A percentile compares a stretch with the other conserved stretches of the same genome.
Conservation (phyloP, 2,113 vertebrate genomes). For the Cercocebus atys region DNA sequence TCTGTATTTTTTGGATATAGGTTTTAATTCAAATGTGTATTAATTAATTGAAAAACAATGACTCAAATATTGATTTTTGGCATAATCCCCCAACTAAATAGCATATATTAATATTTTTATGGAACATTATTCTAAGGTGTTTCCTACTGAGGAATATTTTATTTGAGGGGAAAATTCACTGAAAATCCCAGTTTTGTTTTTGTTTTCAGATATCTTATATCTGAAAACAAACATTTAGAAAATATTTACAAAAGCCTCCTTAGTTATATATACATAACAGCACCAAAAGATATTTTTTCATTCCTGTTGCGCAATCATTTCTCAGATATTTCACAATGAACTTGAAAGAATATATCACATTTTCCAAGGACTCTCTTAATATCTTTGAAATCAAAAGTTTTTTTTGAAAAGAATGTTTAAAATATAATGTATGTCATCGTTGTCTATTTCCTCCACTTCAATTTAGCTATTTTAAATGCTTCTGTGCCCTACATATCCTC, state of each 20-base stretch:
- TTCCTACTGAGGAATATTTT: background rate
- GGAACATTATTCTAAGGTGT: background rate
- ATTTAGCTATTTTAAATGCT: background rate
- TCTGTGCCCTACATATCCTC: background rate
- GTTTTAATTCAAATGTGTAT: background rate
- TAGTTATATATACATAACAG: background rate
- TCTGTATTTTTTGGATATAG: conserved; percentile 30
- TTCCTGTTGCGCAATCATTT: background rate
- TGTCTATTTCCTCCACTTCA: background rate
- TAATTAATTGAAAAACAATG: conserved; percentile 1
- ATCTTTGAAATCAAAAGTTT: background rate
- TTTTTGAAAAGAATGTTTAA: conserved; percentile 1
- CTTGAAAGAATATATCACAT: background rate
- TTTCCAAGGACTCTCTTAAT: background rate
- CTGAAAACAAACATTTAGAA: background rate
- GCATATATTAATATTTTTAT: background rate
- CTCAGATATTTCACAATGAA: conserved; percentile 5
- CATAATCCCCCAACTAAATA: background rate
- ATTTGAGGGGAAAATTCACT: background rate
- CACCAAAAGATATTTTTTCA: conserved; percentile 1
- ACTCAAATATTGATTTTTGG: background rate
- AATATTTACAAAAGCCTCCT: background rate
- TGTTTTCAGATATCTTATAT: background rate
- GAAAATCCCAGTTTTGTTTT: background rate
- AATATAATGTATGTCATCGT: background rate